A percentile compares a stretch with the other conserved stretches of the same genome.
These are phyloP conservation scores for Caerostris extrusa DNA, from an alignment of 1,140 invertebrate species.

Conservation along the genomic window DNA sequence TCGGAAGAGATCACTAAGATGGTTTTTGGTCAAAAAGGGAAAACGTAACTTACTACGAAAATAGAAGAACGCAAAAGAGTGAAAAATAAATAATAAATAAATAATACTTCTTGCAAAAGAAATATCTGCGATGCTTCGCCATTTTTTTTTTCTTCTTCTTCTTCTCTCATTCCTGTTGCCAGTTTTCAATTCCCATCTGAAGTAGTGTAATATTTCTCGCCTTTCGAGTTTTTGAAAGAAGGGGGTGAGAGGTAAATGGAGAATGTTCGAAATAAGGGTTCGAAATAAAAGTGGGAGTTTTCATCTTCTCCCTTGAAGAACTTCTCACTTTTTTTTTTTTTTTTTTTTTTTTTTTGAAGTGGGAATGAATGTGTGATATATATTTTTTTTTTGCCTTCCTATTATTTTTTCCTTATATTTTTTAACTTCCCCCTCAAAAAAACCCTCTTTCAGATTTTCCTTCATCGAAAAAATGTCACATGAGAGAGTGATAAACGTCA, in stretches of 20 bases:
- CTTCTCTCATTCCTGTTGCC: slow-evolving; percentile 42
- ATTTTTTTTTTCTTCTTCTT: neutral
- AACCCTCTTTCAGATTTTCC: slow-evolving; percentile 19
- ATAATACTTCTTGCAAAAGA: slow-evolving; percentile 54
- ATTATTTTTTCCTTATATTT: neutral
- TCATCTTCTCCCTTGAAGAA: slow-evolving; percentile 47
- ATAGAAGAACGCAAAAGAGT: slow-evolving; percentile 37
- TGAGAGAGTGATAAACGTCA: slow-evolving; percentile 45
- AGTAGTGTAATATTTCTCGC: slow-evolving; percentile 65
- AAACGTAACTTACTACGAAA: slow-evolving; percentile 52
- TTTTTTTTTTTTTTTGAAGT: neutral
- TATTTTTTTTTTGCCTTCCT: neutral
- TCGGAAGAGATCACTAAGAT: slow-evolving; percentile 58
- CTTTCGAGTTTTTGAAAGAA: slow-evolving; percentile 32
- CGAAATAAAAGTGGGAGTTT: slow-evolving; percentile 65
- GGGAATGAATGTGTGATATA: no score
- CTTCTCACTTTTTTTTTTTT: slow-evolving; percentile 58
- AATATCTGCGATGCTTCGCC: slow-evolving; percentile 45
- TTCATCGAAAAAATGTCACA: slow-evolving; percentile 43
- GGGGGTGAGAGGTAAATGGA: neutral
- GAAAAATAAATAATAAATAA: slow-evolving; percentile 55
- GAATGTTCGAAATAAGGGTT: slow-evolving; percentile 37
- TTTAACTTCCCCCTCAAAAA: neutral
- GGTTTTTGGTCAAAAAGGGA: slow-evolving; percentile 45
- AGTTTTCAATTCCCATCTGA: slow-evolving; percentile 68